Evolutionary conservation across 1,140 invertebrate species (phyloP).

Genomic region (Drosophila pallidifrons): DNA sequence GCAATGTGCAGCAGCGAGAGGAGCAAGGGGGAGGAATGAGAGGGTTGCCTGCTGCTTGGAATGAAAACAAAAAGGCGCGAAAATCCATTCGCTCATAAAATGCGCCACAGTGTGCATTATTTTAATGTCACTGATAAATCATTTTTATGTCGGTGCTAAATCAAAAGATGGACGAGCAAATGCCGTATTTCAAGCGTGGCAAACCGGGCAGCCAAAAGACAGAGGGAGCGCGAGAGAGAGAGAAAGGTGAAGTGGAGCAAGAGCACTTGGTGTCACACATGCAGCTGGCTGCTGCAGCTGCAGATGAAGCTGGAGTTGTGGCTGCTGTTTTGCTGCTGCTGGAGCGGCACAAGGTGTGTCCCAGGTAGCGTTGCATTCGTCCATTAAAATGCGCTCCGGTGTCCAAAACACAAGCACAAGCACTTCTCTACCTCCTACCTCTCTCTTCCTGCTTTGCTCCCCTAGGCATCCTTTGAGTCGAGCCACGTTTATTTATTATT

Average conservation of each 20-base stretch:
- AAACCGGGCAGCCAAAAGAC: not conserved
- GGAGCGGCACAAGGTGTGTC: slow-evolving; percentile 27
- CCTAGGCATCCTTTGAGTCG: slow-evolving; percentile 16
- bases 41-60: slow-evolving; percentile 11
- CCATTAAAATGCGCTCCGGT: slow-evolving; percentile 81
- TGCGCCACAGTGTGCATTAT: slow-evolving; percentile 85
- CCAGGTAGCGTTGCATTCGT: slow-evolving; percentile 65
- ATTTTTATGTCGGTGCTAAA: slow-evolving; percentile 85
- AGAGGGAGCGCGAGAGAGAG: not conserved
- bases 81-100: slow-evolving; percentile 85
- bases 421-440: not conserved
- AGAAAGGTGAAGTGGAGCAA: not conserved
- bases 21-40: not conserved
- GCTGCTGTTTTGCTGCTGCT: slow-evolving; percentile 1
- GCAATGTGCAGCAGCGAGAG: slow-evolving; percentile 45
- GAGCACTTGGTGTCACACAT: slow-evolving; percentile 59
- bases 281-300: slow-evolving; percentile 25
- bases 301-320: slow-evolving; percentile 1
- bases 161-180: slow-evolving; percentile 85
- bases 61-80: slow-evolving; percentile 81
- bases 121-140: slow-evolving; percentile 85
- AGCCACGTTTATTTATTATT: slow-evolving; percentile 80
- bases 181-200: slow-evolving; percentile 76
- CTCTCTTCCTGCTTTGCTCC: not conserved
- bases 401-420: slow-evolving; percentile 75